Conservation (phyloP, 1,140 invertebrate species). For the Pantala flavescens region DNA sequence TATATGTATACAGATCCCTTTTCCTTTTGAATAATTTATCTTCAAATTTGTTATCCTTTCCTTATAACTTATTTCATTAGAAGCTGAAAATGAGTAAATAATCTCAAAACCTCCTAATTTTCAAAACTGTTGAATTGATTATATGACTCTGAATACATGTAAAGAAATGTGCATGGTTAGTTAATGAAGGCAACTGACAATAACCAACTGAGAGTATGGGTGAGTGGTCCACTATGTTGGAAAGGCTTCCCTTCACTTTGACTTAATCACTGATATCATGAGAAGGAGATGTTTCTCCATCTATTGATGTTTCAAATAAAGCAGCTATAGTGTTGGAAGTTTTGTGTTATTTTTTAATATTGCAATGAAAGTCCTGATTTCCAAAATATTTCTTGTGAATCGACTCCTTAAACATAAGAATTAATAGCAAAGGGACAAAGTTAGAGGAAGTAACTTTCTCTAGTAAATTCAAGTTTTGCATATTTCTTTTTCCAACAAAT, state of each 20-base stretch:
- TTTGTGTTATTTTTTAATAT: too few relatives aligned
- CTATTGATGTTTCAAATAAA: background rate
- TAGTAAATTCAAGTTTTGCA: too few relatives aligned
- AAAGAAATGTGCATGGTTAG: background rate
- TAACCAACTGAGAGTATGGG: background rate
- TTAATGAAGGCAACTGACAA: background rate
- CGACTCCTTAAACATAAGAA: too few relatives aligned
- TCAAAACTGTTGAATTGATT: background rate
- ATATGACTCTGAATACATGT: background rate
- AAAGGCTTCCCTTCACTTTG: background rate
- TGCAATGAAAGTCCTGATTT: too few relatives aligned
- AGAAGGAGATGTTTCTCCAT: background rate
- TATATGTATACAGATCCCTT: background rate
- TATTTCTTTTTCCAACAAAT: too few relatives aligned
- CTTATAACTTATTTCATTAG: background rate
- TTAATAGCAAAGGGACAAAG: too few relatives aligned
- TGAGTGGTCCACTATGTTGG: background rate
- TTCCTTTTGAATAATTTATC: background rate
- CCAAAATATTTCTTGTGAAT: too few relatives aligned
- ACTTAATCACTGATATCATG: background rate
- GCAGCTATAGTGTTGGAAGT: background rate
- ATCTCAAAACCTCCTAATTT: background rate
- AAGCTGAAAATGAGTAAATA: background rate
- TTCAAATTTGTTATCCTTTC: background rate
- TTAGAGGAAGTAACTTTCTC: too few relatives aligned